Conservation (phyloP, 2,888 invertebrate genomes). For the Lasius fuliginosus region DNA sequence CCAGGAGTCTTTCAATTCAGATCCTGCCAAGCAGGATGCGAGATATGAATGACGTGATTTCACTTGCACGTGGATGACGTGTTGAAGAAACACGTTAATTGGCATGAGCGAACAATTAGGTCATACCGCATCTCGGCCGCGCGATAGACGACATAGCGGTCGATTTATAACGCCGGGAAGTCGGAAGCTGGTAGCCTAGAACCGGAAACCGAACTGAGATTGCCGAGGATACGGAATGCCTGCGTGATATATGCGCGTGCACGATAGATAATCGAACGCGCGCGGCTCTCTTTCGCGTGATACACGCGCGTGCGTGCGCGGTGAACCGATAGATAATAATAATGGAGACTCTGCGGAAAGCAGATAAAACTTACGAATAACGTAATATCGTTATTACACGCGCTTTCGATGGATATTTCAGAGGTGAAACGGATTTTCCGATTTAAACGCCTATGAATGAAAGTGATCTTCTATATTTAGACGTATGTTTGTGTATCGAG, state of each 20-base stretch:
- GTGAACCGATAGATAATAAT: constrained; percentile 8
- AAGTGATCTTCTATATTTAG: constrained; percentile 28
- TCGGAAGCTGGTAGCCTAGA: constrained; percentile 54
- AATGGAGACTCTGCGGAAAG: constrained; percentile 14
- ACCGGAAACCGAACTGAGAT: constrained; percentile 62
- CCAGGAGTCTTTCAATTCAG: not conserved
- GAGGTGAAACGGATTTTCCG: constrained; percentile 21
- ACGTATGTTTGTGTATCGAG: not conserved
- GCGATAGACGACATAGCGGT: constrained; percentile 26
- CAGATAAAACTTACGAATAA: constrained; percentile 25
- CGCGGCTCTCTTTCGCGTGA: constrained; percentile 4
- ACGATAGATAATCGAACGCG: constrained; percentile 35
- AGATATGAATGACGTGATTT: not conserved
- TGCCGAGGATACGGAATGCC: constrained; percentile 26
- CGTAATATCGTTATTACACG: constrained; percentile 11
- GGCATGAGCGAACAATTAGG: constrained; percentile 62
- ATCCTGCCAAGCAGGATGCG: not conserved
- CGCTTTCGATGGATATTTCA: constrained; percentile 8
- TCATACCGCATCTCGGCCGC: constrained; percentile 58
- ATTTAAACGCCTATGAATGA: constrained; percentile 14
- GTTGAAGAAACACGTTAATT: constrained; percentile 59
- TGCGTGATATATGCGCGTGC: constrained; percentile 18
- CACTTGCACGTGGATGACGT: constrained; percentile 34
- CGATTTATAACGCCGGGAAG: constrained; percentile 37
- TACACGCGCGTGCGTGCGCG: constrained; percentile 4